Percentiles rank a stretch among this genome's conserved stretches.
These are phyloP conservation scores for Drosophila trapezifrons DNA, from an alignment of 1,140 invertebrate genomes.

Conservation along the genomic window DNA sequence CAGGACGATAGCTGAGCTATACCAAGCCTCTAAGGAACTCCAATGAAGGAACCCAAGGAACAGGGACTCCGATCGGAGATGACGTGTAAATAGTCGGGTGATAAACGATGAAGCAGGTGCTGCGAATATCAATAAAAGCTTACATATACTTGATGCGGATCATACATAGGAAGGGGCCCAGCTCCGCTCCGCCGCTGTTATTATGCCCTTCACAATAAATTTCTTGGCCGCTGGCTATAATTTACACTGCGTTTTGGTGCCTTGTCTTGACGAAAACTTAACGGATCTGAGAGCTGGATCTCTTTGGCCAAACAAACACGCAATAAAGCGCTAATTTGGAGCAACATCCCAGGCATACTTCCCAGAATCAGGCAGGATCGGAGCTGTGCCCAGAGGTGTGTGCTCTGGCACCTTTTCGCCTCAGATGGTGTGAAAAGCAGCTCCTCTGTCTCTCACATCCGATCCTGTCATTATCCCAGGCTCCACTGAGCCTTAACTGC, in stretches of 20 bases:
- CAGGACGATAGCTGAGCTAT: slow-evolving; percentile 72
- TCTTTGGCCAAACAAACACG: slow-evolving; percentile 70
- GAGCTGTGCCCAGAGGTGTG: slow-evolving; percentile 56
- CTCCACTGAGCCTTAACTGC: slow-evolving; percentile 51
- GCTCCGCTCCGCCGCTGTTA: slow-evolving; percentile 14
- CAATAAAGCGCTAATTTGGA: slow-evolving; percentile 80
- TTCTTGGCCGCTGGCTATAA: slow-evolving; percentile 27
- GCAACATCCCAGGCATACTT: slow-evolving; percentile 58
- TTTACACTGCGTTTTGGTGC: slow-evolving; percentile 17
- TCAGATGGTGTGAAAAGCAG: slow-evolving; percentile 69
- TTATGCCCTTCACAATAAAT: slow-evolving; percentile 45
- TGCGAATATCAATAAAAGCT: slow-evolving; percentile 72
- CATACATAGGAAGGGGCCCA: slow-evolving; percentile 15
- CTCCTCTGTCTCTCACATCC: slow-evolving; percentile 1
- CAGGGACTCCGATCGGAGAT: slow-evolving; percentile 12
- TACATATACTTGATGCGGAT: slow-evolving; percentile 45
- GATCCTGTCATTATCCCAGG: slow-evolving; percentile 72
- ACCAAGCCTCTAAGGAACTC: slow-evolving; percentile 56
- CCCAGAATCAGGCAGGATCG: slow-evolving; percentile 57
- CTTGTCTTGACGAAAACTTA: slow-evolving; percentile 67
- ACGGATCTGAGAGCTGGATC: slow-evolving; percentile 34
- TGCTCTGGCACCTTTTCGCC: slow-evolving; percentile 63
- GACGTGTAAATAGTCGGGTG: slow-evolving; percentile 76
- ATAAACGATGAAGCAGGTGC: slow-evolving; percentile 49
- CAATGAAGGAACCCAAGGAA: slow-evolving; percentile 8